phyloP scores from a whole-genome alignment of 1,140 invertebrate genomes.

The Drosophila equinoxialis region DNA sequence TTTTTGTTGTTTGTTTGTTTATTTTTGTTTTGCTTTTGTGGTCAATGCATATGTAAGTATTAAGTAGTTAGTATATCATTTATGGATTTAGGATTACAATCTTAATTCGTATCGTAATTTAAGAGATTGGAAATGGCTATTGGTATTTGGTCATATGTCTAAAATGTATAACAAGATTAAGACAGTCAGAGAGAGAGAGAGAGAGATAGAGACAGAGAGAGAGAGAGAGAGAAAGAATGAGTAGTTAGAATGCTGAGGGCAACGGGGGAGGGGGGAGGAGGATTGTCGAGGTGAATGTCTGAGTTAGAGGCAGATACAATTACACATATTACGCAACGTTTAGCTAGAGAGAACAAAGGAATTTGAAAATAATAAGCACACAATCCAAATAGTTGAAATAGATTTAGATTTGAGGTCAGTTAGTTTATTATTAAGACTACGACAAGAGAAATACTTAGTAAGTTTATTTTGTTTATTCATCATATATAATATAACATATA shows the following conservation, averaged over 20 bases:
- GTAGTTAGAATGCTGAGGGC: not conserved
- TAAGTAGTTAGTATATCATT: constrained; percentile 36
- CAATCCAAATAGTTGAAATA: constrained; percentile 3
- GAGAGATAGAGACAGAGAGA: not conserved
- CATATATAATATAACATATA: not conserved
- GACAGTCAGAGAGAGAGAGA: too few relatives aligned
- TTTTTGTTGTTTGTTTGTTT: constrained; percentile 13
- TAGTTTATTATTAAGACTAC: constrained; percentile 14
- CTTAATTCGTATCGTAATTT: constrained; percentile 14
- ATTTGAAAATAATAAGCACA: constrained; percentile 5
- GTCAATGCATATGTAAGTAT: constrained; percentile 43
- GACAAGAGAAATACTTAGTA: constrained; percentile 1
- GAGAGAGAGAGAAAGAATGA: not conserved
- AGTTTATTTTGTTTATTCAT: not conserved
- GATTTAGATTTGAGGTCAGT: not conserved
- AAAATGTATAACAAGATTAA: constrained; percentile 1
- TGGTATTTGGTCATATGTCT: constrained; percentile 12
- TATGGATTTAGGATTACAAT: constrained; percentile 34
- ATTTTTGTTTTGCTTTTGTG: constrained; percentile 15
- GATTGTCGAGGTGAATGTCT: not conserved
- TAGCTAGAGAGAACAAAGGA: not conserved
- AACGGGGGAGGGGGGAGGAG: not conserved
- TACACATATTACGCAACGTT: constrained; percentile 14
- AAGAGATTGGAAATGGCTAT: constrained; percentile 9
- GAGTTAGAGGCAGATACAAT: not conserved